A percentile compares a stretch with the other conserved stretches of the same genome.
These are phyloP conservation scores for Pedionomus torquatus DNA, from an alignment of 2,113 vertebrate genomes.

Conservation along the genomic window DNA sequence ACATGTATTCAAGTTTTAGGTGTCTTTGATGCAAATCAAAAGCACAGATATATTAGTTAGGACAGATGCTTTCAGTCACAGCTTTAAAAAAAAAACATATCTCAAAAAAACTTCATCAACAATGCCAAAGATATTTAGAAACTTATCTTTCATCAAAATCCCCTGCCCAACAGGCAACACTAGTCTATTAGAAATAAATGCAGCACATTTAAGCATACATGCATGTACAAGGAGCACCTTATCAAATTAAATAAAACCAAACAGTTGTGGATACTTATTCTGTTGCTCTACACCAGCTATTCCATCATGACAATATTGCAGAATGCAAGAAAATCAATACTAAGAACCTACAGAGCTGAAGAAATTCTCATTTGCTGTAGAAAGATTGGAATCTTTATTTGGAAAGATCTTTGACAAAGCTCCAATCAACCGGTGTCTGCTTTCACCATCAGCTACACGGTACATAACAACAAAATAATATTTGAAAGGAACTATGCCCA, in stretches of 20 bases:
- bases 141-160: neutral
- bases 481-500: neutral
- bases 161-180: accelerated
- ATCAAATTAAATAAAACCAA: neutral
- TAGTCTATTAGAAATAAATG: neutral
- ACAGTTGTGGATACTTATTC: neutral
- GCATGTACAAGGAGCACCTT: accelerated
- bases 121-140: neutral
- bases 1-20: neutral
- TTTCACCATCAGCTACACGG: neutral
- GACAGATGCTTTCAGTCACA: neutral
- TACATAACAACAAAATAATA: constrained; percentile 16
- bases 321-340: neutral
- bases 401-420: neutral
- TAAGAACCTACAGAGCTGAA: neutral
- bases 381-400: neutral
- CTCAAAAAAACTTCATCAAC: neutral
- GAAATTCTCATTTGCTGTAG: neutral
- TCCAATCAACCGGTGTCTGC: neutral
- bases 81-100: neutral
- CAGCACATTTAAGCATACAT: neutral
- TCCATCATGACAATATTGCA: neutral
- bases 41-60: neutral
- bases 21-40: neutral
- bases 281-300: neutral